Evolutionary conservation across 2,888 invertebrate genomes (phyloP).

Genomic region (Ecdyonurus torrentis): DNA sequence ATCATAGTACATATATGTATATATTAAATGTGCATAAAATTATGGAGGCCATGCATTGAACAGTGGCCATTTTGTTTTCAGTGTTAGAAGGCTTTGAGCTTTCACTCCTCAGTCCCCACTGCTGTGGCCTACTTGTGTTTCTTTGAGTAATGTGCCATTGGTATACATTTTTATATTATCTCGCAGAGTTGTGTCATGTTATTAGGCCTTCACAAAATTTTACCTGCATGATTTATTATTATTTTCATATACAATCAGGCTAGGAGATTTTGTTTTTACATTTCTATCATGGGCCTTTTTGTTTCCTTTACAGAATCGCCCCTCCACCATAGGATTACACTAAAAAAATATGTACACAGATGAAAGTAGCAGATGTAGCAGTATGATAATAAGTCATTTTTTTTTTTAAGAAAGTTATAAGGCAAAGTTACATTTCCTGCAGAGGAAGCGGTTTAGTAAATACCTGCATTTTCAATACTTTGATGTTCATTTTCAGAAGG

Average conservation of each 20-base stretch:
- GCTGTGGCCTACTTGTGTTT: not conserved
- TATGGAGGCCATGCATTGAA: not conserved
- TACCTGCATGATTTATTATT: not conserved
- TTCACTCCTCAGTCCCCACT: not conserved
- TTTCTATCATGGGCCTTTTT: not conserved
- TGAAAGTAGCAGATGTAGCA: too few relatives aligned
- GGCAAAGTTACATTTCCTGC: too few relatives aligned
- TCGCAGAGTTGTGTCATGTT: not conserved
- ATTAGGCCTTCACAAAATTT: not conserved
- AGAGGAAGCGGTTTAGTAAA: too few relatives aligned
- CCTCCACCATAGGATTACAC: too few relatives aligned
- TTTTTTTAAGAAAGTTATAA: too few relatives aligned
- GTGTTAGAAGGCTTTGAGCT: not conserved
- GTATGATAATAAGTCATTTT: too few relatives aligned
- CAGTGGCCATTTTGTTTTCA: not conserved
- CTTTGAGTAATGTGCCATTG: not conserved
- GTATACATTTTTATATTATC: not conserved
- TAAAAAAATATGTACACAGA: too few relatives aligned
- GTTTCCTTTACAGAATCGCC: not conserved
- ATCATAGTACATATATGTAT: too few relatives aligned
- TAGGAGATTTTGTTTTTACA: not conserved
- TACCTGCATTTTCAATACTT: too few relatives aligned
- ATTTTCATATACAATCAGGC: not conserved
- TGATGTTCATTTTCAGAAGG: too few relatives aligned
- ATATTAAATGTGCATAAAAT: too few relatives aligned